Evolutionary conservation across 2,888 invertebrate species (phyloP).

Genomic region (Catocala nupta): DNA sequence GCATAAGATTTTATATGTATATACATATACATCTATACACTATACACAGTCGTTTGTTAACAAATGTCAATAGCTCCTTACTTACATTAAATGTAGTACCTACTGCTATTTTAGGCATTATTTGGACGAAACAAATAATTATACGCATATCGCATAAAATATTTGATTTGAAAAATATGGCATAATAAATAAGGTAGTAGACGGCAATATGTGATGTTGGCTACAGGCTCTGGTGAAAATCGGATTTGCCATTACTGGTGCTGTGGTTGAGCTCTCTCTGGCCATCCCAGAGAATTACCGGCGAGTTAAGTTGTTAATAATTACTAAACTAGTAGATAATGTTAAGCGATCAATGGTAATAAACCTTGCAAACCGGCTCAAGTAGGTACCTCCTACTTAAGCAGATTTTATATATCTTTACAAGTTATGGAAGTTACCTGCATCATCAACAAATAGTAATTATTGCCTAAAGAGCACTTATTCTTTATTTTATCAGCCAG

Average conservation of each 20-base stretch:
- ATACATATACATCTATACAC: no score
- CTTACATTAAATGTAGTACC: no score
- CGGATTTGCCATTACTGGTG: neutral
- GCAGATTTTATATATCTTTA: conserved; percentile 1
- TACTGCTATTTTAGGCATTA: no score
- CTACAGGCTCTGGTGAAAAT: neutral
- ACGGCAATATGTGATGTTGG: no score
- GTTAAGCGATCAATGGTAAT: conserved; percentile 10
- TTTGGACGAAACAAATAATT: no score
- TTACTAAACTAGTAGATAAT: conserved; percentile 13
- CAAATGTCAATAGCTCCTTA: no score
- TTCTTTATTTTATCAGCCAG: neutral
- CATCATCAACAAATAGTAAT: neutral
- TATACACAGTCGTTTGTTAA: no score
- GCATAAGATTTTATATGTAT: no score
- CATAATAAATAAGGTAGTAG: no score
- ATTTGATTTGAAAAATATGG: no score
- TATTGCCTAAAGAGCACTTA: neutral
- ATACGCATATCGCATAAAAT: no score
- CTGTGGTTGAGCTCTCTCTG: conserved; percentile 4
- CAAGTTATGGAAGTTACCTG: conserved; percentile 3
- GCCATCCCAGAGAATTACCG: conserved; percentile 5
- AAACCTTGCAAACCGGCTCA: conserved; percentile 7
- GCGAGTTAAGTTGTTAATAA: conserved; percentile 17
- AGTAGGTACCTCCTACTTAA: neutral